Conservation (phyloP, 1,140 invertebrate species). For the Psilanteris sp. region DNA sequence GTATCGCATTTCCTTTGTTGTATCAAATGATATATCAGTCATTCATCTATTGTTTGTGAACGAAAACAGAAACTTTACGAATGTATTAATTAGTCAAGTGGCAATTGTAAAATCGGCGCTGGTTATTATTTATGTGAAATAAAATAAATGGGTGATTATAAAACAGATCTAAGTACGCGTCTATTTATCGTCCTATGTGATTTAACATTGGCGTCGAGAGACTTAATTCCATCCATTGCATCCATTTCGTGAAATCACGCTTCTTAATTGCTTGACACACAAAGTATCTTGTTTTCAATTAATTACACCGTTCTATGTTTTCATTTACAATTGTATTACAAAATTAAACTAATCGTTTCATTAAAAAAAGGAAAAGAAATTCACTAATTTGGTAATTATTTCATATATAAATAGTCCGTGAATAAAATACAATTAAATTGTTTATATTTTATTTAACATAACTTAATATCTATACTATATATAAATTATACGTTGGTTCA, state of each 20-base stretch:
- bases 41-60: conserved; percentile 9
- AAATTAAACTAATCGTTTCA: background rate
- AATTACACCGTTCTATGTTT: conserved; percentile 34
- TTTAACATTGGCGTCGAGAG: conserved; percentile 8
- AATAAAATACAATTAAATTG: too few relatives aligned
- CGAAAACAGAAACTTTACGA: conserved; percentile 2
- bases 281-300: conserved; percentile 43
- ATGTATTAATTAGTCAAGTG: too few relatives aligned
- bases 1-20: conserved; percentile 6
- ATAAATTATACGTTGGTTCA: too few relatives aligned
- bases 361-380: too few relatives aligned
- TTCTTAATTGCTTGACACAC: conserved; percentile 46
- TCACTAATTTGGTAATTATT: too few relatives aligned
- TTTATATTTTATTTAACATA: too few relatives aligned
- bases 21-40: conserved; percentile 14
- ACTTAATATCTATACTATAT: too few relatives aligned
- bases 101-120: too few relatives aligned
- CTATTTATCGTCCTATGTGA: conserved; percentile 8
- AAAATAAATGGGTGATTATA: background rate
- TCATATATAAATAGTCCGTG: too few relatives aligned
- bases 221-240: conserved; percentile 30
- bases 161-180: conserved; percentile 3
- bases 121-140: too few relatives aligned
- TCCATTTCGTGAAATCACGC: conserved; percentile 40
- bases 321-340: conserved; percentile 1